Evolutionary conservation across 2,888 invertebrate genomes (phyloP), one percentile per base, ranked within the genome.

Genomic region (Chelonus formosanus): DNA sequence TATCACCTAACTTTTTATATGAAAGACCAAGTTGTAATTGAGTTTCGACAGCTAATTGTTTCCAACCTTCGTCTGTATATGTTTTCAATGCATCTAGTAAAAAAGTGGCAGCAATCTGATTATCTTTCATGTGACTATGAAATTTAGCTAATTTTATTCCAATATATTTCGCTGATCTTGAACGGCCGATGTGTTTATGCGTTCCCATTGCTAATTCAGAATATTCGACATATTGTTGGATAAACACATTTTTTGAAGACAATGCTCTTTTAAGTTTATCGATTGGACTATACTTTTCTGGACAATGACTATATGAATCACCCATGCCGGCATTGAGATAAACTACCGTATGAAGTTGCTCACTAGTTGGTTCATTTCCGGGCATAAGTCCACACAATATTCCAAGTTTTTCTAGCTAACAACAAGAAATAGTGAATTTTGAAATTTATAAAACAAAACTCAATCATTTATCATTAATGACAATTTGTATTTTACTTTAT

Each of bases 151-250:
- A 85, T 77, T 97, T 94, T 47, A 92, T 88, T 0, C 97, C 97
- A 65, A 97, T 94, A 55, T 93, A 87, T 50, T 96, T 89, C 0
- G 97, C 97, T 62, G 93, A 96, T 73, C 95, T 88, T 74, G 90
- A 86, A 5, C 87, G 84, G 6, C 86, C 92, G 70, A 97, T 96
- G 85, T 97, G 97, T 79, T 98, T 98, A 80, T 95, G 97, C 0
- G 97, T 97, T 60, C 97, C 96, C 90, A 97, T 96, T 0, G 97
- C 96, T 70, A 97, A 85, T 82, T 98, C 98, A 0, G 96, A 95
- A 67, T 97, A 85, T 84, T 97, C 97, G 80, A 97, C 85, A 80
- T 97, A 98, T 74, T 95, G 92, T 80, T 93, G 94, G 76, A 94
- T 92, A 82, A 97, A 98, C 58, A 92, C 89, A 65, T 92, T 92